phyloP scores from a whole-genome alignment of 2,888 invertebrate species.

The Miltochrista miniata region DNA sequence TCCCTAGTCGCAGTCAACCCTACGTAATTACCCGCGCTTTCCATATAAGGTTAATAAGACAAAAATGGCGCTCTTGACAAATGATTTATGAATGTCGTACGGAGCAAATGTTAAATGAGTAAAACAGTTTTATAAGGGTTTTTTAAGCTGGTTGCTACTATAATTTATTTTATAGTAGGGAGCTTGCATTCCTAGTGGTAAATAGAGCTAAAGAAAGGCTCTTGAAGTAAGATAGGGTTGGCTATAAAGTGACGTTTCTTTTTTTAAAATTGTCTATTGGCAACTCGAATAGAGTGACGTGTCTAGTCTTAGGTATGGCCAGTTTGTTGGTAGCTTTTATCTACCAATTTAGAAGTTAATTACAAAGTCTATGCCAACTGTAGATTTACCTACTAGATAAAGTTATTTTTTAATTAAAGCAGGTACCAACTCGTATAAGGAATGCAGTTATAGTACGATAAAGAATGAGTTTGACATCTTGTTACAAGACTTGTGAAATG shows the following conservation, averaged over 20 bases:
- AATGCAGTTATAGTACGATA: neutral
- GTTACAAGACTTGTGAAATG: neutral
- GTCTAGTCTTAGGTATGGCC: no score
- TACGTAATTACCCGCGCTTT: slow-evolving; percentile 55
- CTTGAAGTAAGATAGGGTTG: no score
- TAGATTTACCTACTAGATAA: neutral
- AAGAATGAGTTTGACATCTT: neutral
- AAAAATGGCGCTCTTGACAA: slow-evolving; percentile 70
- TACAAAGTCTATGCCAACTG: neutral
- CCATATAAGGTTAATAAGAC: slow-evolving; percentile 70
- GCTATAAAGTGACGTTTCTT: no score
- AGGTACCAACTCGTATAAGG: neutral
- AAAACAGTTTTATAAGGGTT: slow-evolving; percentile 6
- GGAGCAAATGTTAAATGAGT: slow-evolving; percentile 53
- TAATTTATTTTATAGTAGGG: slow-evolving; percentile 1
- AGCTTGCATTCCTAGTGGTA: neutral
- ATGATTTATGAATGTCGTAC: slow-evolving; percentile 62
- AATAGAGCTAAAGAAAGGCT: neutral
- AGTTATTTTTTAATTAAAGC: neutral
- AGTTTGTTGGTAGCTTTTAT: no score
- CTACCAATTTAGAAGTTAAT: neutral
- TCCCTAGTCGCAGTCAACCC: slow-evolving; percentile 32
- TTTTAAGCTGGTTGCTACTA: slow-evolving; percentile 6
- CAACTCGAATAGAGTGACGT: no score
- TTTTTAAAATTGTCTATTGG: no score